phyloP scores from a whole-genome alignment of 1,140 invertebrate genomes.

The Drosophila bipectinata region DNA sequence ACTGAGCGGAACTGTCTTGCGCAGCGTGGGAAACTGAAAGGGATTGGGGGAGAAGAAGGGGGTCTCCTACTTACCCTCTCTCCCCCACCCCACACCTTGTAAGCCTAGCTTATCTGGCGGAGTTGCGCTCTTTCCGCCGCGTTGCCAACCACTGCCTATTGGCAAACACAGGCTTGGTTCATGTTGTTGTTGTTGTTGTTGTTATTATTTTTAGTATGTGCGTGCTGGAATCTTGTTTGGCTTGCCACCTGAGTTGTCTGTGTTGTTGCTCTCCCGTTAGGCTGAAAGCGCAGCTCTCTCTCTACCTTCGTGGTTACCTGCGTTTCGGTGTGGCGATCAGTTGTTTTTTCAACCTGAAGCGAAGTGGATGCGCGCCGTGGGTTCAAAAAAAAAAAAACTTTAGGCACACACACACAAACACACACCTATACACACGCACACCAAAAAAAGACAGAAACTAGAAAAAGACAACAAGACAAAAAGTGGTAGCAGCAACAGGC shows the following conservation, averaged over 20 bases:
- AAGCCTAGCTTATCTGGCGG: constrained; percentile 25
- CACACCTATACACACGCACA: constrained; percentile 26
- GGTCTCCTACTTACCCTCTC: neutral
- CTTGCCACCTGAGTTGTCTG: constrained; percentile 22
- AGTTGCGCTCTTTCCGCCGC: constrained; percentile 25
- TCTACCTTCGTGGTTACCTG: constrained; percentile 66
- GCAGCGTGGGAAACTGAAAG: constrained; percentile 64
- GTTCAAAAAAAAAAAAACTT: constrained; percentile 26
- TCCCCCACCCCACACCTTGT: neutral
- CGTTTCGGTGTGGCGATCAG: constrained; percentile 57
- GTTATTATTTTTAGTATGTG: constrained; percentile 46
- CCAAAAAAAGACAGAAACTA: constrained; percentile 54
- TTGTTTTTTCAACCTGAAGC: constrained; percentile 65
- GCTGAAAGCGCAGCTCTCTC: constrained; percentile 62
- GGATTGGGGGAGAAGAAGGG: neutral
- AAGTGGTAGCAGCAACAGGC: constrained; percentile 60
- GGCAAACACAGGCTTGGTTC: constrained; percentile 46
- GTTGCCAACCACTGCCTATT: constrained; percentile 58
- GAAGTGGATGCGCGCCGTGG: constrained; percentile 61
- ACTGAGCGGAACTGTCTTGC: constrained; percentile 73
- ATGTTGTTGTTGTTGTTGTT: constrained; percentile 35
- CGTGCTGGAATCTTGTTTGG: constrained; percentile 75
- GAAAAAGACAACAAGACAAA: constrained; percentile 73
- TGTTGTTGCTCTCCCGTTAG: constrained; percentile 9
- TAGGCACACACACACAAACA: constrained; percentile 31